Percentiles rank a stretch among this genome's conserved stretches.
phyloP scores from a whole-genome alignment of 2,888 invertebrate genomes.

The Ramazzottius varieornatus region DNA sequence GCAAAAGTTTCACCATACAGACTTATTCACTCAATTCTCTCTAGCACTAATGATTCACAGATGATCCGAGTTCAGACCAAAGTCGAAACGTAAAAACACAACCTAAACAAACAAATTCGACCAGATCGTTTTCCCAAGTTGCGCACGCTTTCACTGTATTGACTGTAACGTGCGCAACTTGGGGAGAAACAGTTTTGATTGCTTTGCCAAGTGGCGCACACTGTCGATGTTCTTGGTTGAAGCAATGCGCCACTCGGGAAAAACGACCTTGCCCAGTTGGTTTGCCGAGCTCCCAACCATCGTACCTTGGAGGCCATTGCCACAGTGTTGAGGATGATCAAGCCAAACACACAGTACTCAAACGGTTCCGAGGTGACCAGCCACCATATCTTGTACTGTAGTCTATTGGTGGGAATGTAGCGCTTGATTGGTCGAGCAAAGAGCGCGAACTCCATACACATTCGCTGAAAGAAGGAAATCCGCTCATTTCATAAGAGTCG shows the following conservation, averaged over 20 bases:
- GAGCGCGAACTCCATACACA: constrained; percentile 77
- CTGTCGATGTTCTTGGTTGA: too few species aligned
- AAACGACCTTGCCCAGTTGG: too few species aligned
- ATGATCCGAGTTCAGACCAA: background rate
- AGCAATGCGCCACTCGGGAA: too few species aligned
- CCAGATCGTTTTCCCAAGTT: too few species aligned
- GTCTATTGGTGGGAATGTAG: constrained; percentile 91
- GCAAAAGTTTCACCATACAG: too few species aligned
- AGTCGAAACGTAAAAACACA: background rate
- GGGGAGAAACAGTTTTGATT: too few species aligned
- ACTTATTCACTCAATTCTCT: too few species aligned
- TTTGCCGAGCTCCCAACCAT: too few species aligned
- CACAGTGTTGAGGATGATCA: constrained; percentile 93
- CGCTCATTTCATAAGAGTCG: too few species aligned
- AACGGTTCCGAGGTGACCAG: constrained; percentile 96
- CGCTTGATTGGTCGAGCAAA: constrained; percentile 38
- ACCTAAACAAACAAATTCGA: background rate
- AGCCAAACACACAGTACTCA: constrained; percentile 86
- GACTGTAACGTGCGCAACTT: background rate
- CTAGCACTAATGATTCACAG: background rate
- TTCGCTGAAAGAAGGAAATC: constrained; percentile 31
- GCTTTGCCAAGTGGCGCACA: too few species aligned
- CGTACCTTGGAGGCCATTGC: constrained; percentile 66
- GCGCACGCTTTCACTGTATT: too few species aligned
- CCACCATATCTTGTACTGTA: constrained; percentile 96